These are phyloP conservation scores for Nesidiocoris tenuis DNA, from an alignment of 2,888 invertebrate genomes.

Conservation along the genomic window DNA sequence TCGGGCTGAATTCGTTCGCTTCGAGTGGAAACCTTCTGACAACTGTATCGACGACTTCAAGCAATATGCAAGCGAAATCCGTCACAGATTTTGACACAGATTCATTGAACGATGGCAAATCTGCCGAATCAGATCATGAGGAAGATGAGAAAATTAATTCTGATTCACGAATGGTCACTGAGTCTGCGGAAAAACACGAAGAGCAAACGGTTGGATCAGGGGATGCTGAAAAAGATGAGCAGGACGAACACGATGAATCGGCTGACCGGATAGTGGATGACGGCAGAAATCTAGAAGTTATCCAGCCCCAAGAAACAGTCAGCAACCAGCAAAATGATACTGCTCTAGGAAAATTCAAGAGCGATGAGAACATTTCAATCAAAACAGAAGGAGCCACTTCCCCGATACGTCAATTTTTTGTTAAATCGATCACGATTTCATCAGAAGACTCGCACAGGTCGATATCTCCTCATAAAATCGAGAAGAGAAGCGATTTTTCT, in stretches of 20 bases:
- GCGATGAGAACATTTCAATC: neutral
- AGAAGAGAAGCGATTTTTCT: neutral
- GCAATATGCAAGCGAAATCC: constrained; percentile 24
- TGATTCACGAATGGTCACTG: too few species aligned
- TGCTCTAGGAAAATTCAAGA: neutral
- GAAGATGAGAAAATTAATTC: neutral
- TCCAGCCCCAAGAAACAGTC: neutral
- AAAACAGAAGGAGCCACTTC: neutral
- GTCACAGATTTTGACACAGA: constrained; percentile 30
- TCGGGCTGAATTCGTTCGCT: constrained; percentile 30
- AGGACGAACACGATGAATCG: neutral
- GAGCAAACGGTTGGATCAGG: neutral
- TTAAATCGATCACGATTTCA: constrained; percentile 23
- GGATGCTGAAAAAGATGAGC: neutral
- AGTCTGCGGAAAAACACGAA: too few species aligned
- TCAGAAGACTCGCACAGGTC: constrained; percentile 11
- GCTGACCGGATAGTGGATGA: neutral
- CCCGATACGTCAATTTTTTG: constrained; percentile 24
- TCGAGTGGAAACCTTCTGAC: constrained; percentile 16
- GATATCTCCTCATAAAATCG: neutral
- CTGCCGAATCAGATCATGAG: neutral
- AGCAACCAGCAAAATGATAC: too few species aligned
- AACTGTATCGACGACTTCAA: constrained; percentile 23
- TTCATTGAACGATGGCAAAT: constrained; percentile 13
- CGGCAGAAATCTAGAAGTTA: neutral